A percentile compares a stretch with the other conserved stretches of the same genome.
Evolutionary conservation across 2,888 invertebrate species (phyloP).

Genomic region (Nomada fabriciana): DNA sequence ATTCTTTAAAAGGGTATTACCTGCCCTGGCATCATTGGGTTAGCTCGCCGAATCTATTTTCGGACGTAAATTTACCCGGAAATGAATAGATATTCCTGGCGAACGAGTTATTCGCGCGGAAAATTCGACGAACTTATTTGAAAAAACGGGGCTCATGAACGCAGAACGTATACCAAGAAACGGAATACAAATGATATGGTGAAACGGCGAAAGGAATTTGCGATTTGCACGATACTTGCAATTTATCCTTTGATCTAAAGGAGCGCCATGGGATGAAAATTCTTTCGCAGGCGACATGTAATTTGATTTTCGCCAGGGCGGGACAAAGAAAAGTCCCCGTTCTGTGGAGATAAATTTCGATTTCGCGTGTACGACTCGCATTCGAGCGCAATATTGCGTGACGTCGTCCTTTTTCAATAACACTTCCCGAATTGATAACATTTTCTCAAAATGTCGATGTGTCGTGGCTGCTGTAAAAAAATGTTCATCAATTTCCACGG

Average conservation of each 20-base stretch:
- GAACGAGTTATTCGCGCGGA: neutral
- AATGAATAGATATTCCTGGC: neutral
- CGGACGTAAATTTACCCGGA: too few relatives aligned
- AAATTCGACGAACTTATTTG: neutral
- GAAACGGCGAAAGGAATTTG: constrained; percentile 34
- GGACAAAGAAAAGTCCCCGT: constrained; percentile 34
- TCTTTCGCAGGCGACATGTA: constrained; percentile 41
- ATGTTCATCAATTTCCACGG: neutral
- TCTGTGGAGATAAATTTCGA: constrained; percentile 36
- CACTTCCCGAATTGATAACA: neutral
- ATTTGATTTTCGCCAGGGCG: constrained; percentile 43
- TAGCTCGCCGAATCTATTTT: too few relatives aligned
- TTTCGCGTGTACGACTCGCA: neutral
- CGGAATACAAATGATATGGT: constrained; percentile 22
- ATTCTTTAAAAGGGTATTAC: too few relatives aligned
- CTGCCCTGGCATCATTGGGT: too few relatives aligned
- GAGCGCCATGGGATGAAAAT: constrained; percentile 34
- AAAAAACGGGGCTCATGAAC: neutral
- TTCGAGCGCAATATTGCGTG: neutral
- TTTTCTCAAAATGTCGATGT: too few relatives aligned
- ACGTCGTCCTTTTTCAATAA: neutral
- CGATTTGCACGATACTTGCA: constrained; percentile 25
- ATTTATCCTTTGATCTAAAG: constrained; percentile 46
- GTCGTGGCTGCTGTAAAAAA: too few relatives aligned
- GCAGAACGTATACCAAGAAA: neutral